Evolutionary conservation across 2,888 invertebrate genomes (phyloP), one percentile per base, ranked within the genome.

Genomic region (Drosophila leonis): DNA sequence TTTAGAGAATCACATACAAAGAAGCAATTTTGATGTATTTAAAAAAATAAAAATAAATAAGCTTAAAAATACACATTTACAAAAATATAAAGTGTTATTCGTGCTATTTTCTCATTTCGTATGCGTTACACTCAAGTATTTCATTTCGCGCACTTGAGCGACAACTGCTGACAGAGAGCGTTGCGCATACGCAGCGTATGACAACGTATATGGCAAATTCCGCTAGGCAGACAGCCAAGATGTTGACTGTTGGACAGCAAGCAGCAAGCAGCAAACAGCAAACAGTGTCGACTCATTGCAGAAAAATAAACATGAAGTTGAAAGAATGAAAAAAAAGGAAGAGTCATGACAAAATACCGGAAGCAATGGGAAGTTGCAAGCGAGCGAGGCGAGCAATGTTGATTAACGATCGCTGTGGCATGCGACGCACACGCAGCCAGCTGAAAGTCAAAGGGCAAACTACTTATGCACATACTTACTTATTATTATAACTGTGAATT

Each of bases 401-500:
- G 78, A 80, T 80, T 76, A 79, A 79, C 78, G 81, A 79, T 80
- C 81, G 59, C 24, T 67, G 54, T 69, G 71, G 67, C 80, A 67
- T 65, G 66, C 80, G 54, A 55, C 60, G n/a, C 39, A 46, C 15
- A 35, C 60, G 60, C n/a, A 37, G 18, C n/a, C 35, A 49, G 46
- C 59, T 65, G 65, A 65, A 79, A 63, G 62, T 64, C 64, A 73
- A 68, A 60, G 54, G 69, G 51, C 49, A 44, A 69, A 71, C 77
- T 67, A 67, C 67, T 42, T 39, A 52, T 52, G 52, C 52, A 59
- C 59, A 54, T 49, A 61, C 48, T 67, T 46, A 59, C 75, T 68
- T 78, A 69, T 75, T 79, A 80, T 75, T 75, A 75, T 66, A 46
- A 70, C 72, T 63, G 66, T 12, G 39, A 71, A 70, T 70, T 64